phyloP scores from a whole-genome alignment of 2,888 invertebrate genomes.

The Acanthococcus lagerstroemiae region DNA sequence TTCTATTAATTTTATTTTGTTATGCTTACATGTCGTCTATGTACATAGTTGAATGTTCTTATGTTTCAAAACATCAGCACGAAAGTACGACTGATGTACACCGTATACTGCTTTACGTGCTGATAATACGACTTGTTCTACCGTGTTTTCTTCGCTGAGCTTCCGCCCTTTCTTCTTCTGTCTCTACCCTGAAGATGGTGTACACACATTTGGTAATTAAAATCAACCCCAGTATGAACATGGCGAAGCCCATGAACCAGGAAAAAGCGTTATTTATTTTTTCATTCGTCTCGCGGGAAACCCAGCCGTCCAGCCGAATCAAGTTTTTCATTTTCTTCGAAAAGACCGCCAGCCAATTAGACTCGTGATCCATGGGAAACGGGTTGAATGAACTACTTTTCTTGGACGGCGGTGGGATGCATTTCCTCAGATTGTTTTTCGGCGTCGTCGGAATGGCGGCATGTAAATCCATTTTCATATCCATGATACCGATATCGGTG shows the following conservation, averaged over 20 bases:
- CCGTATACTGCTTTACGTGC: background rate
- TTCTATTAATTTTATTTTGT: too few species aligned
- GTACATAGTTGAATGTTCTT: too few species aligned
- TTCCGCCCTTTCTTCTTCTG: conserved; percentile 2
- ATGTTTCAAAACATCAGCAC: background rate
- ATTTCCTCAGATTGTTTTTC: background rate
- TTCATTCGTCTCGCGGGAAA: background rate
- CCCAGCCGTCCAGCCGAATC: background rate
- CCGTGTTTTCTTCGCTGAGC: background rate
- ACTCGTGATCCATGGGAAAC: background rate
- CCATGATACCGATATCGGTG: conserved; percentile 10
- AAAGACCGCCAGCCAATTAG: background rate
- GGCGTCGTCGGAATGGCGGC: background rate
- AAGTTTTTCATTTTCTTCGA: background rate
- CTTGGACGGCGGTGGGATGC: background rate
- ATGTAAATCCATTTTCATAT: conserved; percentile 11
- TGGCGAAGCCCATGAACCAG: background rate
- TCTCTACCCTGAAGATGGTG: background rate
- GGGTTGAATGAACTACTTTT: background rate
- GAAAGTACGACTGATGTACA: background rate
- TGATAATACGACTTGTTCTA: background rate
- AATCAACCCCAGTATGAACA: conserved; percentile 3
- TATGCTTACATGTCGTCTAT: too few species aligned
- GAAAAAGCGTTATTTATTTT: background rate
- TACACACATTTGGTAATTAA: conserved; percentile 20